Evolutionary conservation across 1,140 invertebrate genomes (phyloP).

Genomic region (Drosophila eugracilis): DNA sequence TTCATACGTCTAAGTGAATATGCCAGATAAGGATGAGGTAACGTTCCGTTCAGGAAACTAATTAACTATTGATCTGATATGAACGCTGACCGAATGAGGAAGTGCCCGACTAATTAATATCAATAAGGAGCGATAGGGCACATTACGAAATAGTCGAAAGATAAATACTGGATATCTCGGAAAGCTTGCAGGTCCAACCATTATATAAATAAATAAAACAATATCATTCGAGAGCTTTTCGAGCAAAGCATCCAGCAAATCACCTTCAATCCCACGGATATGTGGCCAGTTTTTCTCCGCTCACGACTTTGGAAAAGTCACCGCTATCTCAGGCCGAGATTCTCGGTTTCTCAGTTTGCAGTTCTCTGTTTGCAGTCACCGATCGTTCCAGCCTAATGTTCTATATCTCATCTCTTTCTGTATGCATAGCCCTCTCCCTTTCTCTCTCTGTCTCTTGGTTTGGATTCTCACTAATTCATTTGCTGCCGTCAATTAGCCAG

Average conservation of each 20-base stretch:
- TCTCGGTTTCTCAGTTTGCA: slow-evolving; percentile 37
- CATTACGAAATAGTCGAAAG: slow-evolving; percentile 35
- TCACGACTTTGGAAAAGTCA: slow-evolving; percentile 68
- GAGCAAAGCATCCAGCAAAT: slow-evolving; percentile 46
- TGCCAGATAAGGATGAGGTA: slow-evolving; percentile 72
- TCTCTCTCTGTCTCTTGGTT: too few relatives aligned
- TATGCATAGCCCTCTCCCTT: slow-evolving; percentile 1
- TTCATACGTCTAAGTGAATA: slow-evolving; percentile 53
- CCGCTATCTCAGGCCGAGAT: slow-evolving; percentile 32
- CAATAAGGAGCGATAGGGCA: slow-evolving; percentile 8
- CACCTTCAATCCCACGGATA: slow-evolving; percentile 63
- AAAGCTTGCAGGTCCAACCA: slow-evolving; percentile 43
- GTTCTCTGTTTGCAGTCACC: slow-evolving; percentile 20
- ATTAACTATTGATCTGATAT: slow-evolving; percentile 43
- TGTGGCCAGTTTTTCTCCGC: slow-evolving; percentile 24
- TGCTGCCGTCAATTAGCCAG: slow-evolving; percentile 62
- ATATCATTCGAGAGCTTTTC: slow-evolving; percentile 59
- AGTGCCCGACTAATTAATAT: slow-evolving; percentile 35
- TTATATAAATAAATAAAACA: slow-evolving; percentile 55
- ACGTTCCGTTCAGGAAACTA: slow-evolving; percentile 24
- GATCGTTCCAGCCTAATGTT: slow-evolving; percentile 28
- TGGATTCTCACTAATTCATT: slow-evolving; percentile 13
- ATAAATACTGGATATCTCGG: slow-evolving; percentile 38
- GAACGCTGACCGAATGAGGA: slow-evolving; percentile 18
- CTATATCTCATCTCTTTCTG: slow-evolving; percentile 2